Percentiles rank a stretch among this genome's conserved stretches.
These are phyloP conservation scores for Tapirus indicus DNA, from an alignment of 2,797 vertebrate species.

Conservation along the genomic window DNA sequence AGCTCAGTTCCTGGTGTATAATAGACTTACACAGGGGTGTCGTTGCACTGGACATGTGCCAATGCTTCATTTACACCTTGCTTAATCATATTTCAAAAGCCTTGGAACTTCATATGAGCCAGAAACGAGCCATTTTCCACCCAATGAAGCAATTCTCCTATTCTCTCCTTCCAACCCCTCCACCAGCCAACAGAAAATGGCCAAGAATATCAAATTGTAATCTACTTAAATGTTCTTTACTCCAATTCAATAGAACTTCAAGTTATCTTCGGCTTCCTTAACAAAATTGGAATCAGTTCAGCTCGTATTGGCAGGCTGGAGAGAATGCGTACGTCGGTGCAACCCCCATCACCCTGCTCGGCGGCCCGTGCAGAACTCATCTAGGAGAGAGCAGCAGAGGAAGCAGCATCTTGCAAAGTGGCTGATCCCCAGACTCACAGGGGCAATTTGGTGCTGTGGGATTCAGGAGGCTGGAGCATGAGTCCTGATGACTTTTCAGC, in stretches of 20 bases:
- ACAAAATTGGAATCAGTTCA: slow-evolving; percentile 39
- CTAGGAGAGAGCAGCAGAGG: background rate
- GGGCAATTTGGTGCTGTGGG: background rate
- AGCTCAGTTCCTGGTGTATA: background rate
- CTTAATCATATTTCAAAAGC: slow-evolving; percentile 53
- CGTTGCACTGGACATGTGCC: background rate
- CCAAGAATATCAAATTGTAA: slow-evolving; percentile 56
- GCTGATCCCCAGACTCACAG: background rate
- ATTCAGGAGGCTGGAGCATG: background rate
- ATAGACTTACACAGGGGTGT: background rate
- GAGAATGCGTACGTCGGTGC: background rate
- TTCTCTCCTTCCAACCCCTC: background rate
- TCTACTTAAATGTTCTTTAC: slow-evolving; percentile 51
- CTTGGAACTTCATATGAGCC: background rate
- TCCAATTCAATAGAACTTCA: background rate
- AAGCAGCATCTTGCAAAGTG: background rate
- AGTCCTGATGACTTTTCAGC: background rate
- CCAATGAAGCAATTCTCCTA: background rate
- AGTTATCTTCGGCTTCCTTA: slow-evolving; percentile 65
- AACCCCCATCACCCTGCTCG: background rate
- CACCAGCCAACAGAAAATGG: slow-evolving; percentile 42
- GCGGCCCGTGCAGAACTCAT: background rate
- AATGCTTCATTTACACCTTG: background rate
- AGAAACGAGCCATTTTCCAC: slow-evolving; percentile 61
- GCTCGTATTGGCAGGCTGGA: background rate